Conservation (phyloP, 2,113 vertebrate genomes). For the Tenebrosternarchus preto region DNA sequence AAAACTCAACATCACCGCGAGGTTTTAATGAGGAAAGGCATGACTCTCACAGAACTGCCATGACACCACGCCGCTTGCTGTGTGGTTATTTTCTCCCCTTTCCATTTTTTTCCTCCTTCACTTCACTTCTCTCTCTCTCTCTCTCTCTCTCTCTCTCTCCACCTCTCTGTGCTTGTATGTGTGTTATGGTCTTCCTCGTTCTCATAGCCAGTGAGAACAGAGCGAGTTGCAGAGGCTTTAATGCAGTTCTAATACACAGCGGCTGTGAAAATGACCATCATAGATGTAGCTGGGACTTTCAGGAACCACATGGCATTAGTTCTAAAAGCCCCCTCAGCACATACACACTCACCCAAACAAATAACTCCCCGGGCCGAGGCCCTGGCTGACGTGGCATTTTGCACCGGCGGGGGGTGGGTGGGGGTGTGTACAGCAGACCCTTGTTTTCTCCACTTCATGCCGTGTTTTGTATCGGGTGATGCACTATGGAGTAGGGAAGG, state of each 20-base stretch:
- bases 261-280: conserved; percentile 49
- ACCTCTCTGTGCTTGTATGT: background rate
- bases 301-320: conserved; percentile 42
- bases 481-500: conserved; percentile 23
- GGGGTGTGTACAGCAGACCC: conserved; percentile 46
- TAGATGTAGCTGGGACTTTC: conserved; percentile 40
- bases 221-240: conserved; percentile 39
- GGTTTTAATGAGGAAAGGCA: conserved; percentile 72
- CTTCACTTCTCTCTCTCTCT: conserved; percentile 46
- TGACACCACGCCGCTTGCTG: conserved; percentile 64
- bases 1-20: conserved; percentile 71
- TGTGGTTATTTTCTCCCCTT: conserved; percentile 54
- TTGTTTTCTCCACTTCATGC: conserved; percentile 28
- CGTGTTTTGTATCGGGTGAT: conserved; percentile 16
- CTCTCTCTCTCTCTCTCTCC: conserved; percentile 30
- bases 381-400: conserved; percentile 39
- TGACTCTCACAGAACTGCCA: conserved; percentile 52
- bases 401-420: background rate
- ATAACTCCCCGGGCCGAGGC: conserved; percentile 30
- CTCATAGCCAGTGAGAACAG: conserved; percentile 43
- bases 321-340: conserved; percentile 24
- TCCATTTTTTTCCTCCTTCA: conserved; percentile 46
- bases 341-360: conserved; percentile 32
- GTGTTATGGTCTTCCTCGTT: background rate
- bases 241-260: conserved; percentile 54